phyloP scores from a whole-genome alignment of 1,140 invertebrate genomes.

The Papilio aristodemus region DNA sequence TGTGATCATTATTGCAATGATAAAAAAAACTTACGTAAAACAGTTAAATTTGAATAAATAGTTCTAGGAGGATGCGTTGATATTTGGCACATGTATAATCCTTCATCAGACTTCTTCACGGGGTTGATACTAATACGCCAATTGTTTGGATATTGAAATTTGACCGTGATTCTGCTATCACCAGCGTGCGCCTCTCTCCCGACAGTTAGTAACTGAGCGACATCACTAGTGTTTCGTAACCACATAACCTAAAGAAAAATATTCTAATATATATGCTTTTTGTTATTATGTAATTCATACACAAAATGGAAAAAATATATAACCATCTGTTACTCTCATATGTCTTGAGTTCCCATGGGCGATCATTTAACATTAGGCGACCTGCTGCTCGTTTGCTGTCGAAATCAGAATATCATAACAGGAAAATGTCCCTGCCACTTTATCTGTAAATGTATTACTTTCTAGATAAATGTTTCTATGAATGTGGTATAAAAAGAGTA shows the following conservation, averaged over 20 bases:
- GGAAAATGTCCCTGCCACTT: too few relatives aligned
- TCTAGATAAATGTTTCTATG: background rate
- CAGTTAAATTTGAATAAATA: slow-evolving; percentile 83
- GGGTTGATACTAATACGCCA: slow-evolving; percentile 90
- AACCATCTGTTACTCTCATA: too few relatives aligned
- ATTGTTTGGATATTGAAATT: slow-evolving; percentile 91
- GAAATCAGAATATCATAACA: too few relatives aligned
- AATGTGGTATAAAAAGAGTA: slow-evolving; percentile 8
- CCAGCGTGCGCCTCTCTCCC: slow-evolving; percentile 87
- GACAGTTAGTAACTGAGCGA: slow-evolving; percentile 88
- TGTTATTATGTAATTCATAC: too few relatives aligned
- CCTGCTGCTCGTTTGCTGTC: too few relatives aligned
- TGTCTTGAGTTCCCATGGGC: too few relatives aligned
- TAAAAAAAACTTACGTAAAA: slow-evolving; percentile 79
- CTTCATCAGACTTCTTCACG: slow-evolving; percentile 86
- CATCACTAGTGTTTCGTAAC: slow-evolving; percentile 86
- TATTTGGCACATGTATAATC: slow-evolving; percentile 92
- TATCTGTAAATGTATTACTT: background rate
- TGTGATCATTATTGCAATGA: background rate
- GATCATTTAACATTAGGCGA: too few relatives aligned
- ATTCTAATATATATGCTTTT: background rate
- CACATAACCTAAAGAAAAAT: slow-evolving; percentile 85
- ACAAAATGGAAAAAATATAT: too few relatives aligned
- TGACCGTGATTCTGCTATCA: slow-evolving; percentile 85
- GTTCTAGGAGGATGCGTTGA: slow-evolving; percentile 90